These are phyloP conservation scores for Sympetrum striolatum DNA, from an alignment of 2,888 invertebrate species.

Conservation along the genomic window DNA sequence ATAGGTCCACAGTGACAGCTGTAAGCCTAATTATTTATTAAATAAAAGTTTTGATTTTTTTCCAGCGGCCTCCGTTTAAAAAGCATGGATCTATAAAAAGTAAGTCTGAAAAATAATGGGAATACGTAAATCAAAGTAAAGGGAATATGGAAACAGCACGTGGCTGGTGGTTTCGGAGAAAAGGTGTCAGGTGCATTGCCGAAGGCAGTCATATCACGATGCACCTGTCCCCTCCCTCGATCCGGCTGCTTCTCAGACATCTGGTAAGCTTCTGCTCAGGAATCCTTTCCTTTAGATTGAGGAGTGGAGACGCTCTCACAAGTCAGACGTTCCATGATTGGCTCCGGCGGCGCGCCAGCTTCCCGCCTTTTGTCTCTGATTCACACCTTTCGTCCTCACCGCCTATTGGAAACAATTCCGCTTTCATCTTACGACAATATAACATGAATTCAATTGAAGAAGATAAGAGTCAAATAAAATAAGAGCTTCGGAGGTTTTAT, in stretches of 20 bases:
- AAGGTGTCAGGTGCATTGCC: constrained; percentile 8
- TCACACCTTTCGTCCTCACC: neutral
- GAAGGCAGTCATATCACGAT: constrained; percentile 13
- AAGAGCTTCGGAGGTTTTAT: no score
- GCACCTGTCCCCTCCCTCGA: constrained; percentile 20
- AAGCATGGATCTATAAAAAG: neutral
- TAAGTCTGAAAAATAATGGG: neutral
- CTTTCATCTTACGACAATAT: no score
- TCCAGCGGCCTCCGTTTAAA: neutral
- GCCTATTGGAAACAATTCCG: no score
- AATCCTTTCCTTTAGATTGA: constrained; percentile 14
- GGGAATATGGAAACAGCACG: neutral
- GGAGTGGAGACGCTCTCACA: neutral
- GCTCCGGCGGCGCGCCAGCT: neutral
- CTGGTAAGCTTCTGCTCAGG: constrained; percentile 9
- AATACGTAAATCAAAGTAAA: neutral
- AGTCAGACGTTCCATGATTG: neutral
- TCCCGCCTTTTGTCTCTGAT: neutral
- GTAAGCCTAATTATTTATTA: no score
- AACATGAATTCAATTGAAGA: no score
- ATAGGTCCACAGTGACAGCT: no score
- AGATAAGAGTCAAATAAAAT: no score
- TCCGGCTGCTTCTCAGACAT: neutral
- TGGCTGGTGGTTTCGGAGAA: neutral
- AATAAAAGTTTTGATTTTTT: no score